These are phyloP conservation scores for Trichoplusia ni DNA, from an alignment of 1,140 invertebrate genomes.

Conservation along the genomic window DNA sequence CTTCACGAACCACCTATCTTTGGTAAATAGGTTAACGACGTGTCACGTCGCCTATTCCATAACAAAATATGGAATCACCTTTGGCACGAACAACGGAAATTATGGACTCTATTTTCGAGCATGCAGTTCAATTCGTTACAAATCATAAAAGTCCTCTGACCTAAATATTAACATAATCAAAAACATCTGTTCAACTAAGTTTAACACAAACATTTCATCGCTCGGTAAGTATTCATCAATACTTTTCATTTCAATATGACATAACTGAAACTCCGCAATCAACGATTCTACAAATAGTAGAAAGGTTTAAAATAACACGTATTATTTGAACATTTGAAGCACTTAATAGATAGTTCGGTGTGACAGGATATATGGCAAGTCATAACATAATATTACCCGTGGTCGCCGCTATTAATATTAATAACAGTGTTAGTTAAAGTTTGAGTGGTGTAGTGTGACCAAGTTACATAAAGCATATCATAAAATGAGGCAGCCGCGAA, in stretches of 20 bases:
- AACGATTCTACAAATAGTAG: background rate
- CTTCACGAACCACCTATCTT: conserved; percentile 23
- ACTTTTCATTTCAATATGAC: too few species aligned
- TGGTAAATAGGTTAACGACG: conserved; percentile 42
- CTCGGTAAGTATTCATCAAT: too few species aligned
- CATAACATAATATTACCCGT: conserved; percentile 28
- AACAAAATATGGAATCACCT: conserved; percentile 38
- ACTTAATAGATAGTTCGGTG: background rate
- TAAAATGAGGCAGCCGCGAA: conserved; percentile 1
- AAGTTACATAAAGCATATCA: conserved; percentile 2
- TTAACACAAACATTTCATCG: too few species aligned
- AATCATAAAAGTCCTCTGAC: background rate
- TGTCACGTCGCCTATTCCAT: conserved; percentile 35
- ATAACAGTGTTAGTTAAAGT: conserved; percentile 24
- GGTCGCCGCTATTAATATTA: conserved; percentile 35
- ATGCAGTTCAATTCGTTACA: conserved; percentile 9
- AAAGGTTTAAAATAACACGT: background rate
- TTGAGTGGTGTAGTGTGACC: conserved; percentile 25
- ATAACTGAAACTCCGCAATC: too few species aligned
- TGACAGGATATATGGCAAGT: conserved; percentile 32
- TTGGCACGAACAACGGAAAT: conserved; percentile 32
- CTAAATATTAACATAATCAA: conserved; percentile 17
- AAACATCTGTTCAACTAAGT: too few species aligned
- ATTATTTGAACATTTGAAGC: conserved; percentile 3
- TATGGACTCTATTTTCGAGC: conserved; percentile 19